Evolutionary conservation across 2,888 invertebrate species (phyloP), one percentile per base, ranked within the genome.

Genomic region (Eubasilissa splendida): DNA sequence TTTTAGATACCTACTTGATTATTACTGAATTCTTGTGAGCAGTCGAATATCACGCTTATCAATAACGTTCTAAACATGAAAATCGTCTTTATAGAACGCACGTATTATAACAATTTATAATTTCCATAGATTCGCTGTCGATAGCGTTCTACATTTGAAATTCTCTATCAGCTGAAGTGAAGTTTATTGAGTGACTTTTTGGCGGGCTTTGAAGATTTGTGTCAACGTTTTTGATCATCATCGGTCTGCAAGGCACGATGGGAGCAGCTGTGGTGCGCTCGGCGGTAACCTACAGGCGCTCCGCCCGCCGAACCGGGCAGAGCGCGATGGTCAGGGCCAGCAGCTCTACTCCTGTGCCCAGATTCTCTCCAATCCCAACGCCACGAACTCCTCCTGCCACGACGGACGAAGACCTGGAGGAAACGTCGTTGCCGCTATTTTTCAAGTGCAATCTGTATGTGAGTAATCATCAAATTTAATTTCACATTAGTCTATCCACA

Each of bases 261-360:
- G 82, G 73, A 11, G 82, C 83, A 12, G 83, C 83, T 3, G 80
- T 83, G n/a, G 82, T 83, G 50, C 60, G 83, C 10, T 82, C 82
- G 10, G 77, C 80, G n/a, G 82, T 80, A 12, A 76, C 81, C 33
- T 77, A 79, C 71, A 53, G 82, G 5, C 77, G 81, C 14, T 63
- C 65, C 65, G 66, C 66, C 12, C 58, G 71, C 7, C 71, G 53
- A 53, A 52, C 2, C 70, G 53, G 42, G 4, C 42, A 22, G 70
- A 70, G 52, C 22, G 22, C 70, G 31, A 54, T 11, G 14, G 52
- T 53, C 10, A 53, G 11, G 53, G 2, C 52, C 52, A 52, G 53
- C 52, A 50, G 53, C 14, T 70, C 70, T 53, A 22, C 70, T 8
- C 9, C 12, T n/a, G 9, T 10, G 58, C 4, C 58, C 8, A 11